These are phyloP conservation scores for Pterocles burchelli DNA, from an alignment of 2,113 vertebrate species.

Conservation along the genomic window DNA sequence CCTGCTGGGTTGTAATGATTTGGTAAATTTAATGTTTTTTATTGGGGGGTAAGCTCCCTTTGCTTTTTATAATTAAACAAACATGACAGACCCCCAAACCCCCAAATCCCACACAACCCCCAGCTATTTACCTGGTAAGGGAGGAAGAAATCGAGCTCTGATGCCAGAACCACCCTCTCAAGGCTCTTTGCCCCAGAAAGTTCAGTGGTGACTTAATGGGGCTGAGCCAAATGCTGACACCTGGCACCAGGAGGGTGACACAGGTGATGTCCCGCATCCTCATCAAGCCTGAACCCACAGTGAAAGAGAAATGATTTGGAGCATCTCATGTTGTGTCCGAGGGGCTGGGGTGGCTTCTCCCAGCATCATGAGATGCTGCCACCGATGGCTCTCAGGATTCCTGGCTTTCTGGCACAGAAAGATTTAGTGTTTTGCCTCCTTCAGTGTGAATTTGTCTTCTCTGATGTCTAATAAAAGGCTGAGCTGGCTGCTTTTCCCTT, in stretches of 20 bases:
- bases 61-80: neutral
- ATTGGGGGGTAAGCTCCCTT: fast-evolving
- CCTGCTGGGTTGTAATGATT: neutral
- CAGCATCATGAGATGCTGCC: fast-evolving
- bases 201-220: neutral
- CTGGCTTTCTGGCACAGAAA: neutral
- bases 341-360: neutral
- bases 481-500: neutral
- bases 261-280: neutral
- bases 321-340: fast-evolving
- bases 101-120: fast-evolving
- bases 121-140: neutral
- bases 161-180: neutral
- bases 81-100: neutral
- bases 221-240: neutral
- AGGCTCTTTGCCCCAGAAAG: fast-evolving
- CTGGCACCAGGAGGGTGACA: neutral
- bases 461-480: neutral
- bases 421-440: neutral
- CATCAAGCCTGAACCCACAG: fast-evolving
- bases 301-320: neutral
- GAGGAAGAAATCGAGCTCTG: fast-evolving
- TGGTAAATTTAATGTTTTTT: neutral
- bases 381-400: fast-evolving
- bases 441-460: fast-evolving